These are phyloP conservation scores for Pluvianellus socialis DNA, from an alignment of 2,113 vertebrate species.

Conservation along the genomic window DNA sequence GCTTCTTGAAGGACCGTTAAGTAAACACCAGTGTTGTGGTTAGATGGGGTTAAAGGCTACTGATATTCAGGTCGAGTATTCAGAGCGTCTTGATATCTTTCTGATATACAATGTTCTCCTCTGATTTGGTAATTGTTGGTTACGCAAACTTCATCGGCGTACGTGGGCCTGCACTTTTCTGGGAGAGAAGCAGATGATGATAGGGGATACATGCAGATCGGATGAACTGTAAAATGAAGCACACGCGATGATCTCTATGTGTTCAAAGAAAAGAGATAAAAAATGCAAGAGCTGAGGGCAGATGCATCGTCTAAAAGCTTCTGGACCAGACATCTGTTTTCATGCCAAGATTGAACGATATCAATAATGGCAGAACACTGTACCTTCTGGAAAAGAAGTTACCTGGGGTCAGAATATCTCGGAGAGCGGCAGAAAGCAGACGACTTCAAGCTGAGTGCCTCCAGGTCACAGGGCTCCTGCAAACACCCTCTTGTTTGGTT, in stretches of 20 bases:
- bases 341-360: not conserved
- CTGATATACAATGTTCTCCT: not conserved
- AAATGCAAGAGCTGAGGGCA: not conserved
- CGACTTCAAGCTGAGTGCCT: not conserved
- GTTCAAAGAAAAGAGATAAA: not conserved
- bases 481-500: not conserved
- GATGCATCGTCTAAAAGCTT: not conserved
- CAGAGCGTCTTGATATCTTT: not conserved
- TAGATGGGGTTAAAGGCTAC: not conserved
- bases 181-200: not conserved
- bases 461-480: not conserved
- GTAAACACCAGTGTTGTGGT: not conserved
- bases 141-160: not conserved
- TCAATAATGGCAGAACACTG: not conserved
- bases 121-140: not conserved
- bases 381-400: not conserved
- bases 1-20: not conserved
- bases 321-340: not conserved
- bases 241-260: fast-evolving
- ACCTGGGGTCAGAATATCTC: not conserved
- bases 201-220: not conserved
- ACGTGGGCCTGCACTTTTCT: not conserved
- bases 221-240: not conserved
- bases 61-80: slow-evolving; percentile 10
- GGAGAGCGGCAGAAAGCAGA: not conserved